Evolutionary conservation across 2,797 vertebrate genomes (phyloP).

Genomic region (Artibeus jamaicensis): DNA sequence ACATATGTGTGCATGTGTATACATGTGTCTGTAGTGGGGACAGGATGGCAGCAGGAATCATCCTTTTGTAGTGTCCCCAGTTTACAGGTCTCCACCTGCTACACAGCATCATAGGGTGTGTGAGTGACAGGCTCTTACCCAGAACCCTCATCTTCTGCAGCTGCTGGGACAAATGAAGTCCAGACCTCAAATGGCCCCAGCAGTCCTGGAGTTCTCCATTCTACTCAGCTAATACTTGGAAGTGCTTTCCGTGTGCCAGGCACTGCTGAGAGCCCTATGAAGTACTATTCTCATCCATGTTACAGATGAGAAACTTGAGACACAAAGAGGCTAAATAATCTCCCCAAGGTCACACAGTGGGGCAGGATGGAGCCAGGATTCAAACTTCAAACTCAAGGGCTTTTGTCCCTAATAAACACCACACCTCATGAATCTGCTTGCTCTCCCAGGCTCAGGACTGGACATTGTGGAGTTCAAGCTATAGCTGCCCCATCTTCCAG

Average conservation of each 20-base stretch:
- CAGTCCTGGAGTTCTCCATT: too few relatives aligned
- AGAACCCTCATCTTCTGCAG: background rate
- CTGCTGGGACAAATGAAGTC: background rate
- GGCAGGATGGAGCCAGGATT: background rate
- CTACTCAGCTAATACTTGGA: background rate
- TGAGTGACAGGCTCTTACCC: background rate
- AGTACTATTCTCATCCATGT: background rate
- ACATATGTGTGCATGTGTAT: background rate
- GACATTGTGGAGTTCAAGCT: background rate
- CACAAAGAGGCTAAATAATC: background rate
- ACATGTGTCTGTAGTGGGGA: background rate
- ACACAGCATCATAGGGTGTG: background rate
- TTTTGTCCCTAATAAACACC: background rate
- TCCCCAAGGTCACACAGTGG: background rate
- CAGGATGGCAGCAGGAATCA: background rate
- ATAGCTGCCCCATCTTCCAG: background rate
- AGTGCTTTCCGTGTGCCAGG: background rate
- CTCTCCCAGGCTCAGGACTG: background rate
- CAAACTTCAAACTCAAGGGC: background rate
- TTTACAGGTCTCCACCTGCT: background rate
- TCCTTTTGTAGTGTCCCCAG: background rate
- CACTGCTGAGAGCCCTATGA: background rate
- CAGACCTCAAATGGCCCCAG: background rate
- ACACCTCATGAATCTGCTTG: background rate
- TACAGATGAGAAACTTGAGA: background rate